Conservation (phyloP, 2,797 vertebrate species). For the Centroberyx gerrardi region DNA sequence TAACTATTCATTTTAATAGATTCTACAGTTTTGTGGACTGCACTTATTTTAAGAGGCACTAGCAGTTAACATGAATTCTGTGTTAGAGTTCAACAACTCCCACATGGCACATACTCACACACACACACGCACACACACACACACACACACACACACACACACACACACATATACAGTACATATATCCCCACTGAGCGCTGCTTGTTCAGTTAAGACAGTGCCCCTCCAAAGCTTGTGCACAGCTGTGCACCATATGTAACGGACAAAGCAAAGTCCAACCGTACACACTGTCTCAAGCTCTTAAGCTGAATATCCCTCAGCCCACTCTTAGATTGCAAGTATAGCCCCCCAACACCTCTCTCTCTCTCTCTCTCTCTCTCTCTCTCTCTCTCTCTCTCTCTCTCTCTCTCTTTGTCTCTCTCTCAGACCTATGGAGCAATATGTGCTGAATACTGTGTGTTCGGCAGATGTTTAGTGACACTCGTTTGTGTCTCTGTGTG, state of each 20-base stretch:
- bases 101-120: conserved; percentile 41
- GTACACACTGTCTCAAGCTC: conserved; percentile 70
- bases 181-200: conserved; percentile 48
- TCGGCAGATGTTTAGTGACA: conserved; percentile 86
- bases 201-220: conserved; percentile 62
- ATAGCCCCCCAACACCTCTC: conserved; percentile 27
- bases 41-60: conserved; percentile 18
- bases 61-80: conserved; percentile 36
- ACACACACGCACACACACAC: conserved; percentile 9
- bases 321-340: conserved; percentile 77
- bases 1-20: background rate
- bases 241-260: conserved; percentile 79
- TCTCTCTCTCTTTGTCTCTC: conserved; percentile 55
- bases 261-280: conserved; percentile 72
- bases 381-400: conserved; percentile 50
- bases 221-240: conserved; percentile 64
- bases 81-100: conserved; percentile 49
- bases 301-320: conserved; percentile 82
- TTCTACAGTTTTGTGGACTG: background rate
- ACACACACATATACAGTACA: conserved; percentile 6
- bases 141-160: conserved; percentile 20
- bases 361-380: conserved; percentile 36
- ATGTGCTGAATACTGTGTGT: conserved; percentile 73
- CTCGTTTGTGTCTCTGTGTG: conserved; percentile 69
- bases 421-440: conserved; percentile 74